These are phyloP conservation scores for Diogma glabrata DNA, from an alignment of 2,888 invertebrate genomes.

Conservation along the genomic window DNA sequence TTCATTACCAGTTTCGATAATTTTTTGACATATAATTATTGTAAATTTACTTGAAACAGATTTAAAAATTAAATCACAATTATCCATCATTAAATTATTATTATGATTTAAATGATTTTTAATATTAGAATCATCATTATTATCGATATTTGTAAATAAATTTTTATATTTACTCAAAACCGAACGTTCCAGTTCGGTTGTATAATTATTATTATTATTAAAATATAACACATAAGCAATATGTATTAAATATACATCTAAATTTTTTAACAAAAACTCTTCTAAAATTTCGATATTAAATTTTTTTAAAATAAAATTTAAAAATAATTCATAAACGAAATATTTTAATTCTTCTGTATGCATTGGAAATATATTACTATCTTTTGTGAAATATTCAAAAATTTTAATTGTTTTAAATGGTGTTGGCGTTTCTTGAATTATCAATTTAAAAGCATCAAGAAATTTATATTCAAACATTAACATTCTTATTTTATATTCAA, in stretches of 20 bases:
- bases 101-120: too few relatives aligned
- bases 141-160: constrained; percentile 11
- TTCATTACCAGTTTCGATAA: constrained; percentile 10
- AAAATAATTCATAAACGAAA: constrained; percentile 34
- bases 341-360: constrained; percentile 34
- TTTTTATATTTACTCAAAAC: constrained; percentile 14
- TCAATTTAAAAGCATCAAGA: constrained; percentile 32
- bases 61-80: constrained; percentile 35
- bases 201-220: constrained; percentile 22
- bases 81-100: constrained; percentile 23
- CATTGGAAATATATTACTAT: constrained; percentile 35
- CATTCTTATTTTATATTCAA: constrained; percentile 29
- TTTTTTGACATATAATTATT: constrained; percentile 34
- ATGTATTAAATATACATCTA: constrained; percentile 35
- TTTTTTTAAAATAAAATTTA: constrained; percentile 31
- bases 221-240: constrained; percentile 35
- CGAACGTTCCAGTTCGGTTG: constrained; percentile 14
- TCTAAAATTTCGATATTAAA: constrained; percentile 33
- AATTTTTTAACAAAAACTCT: constrained; percentile 32
- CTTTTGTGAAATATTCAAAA: constrained; percentile 38
- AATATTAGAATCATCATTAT: constrained; percentile 3
- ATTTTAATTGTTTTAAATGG: constrained; percentile 31
- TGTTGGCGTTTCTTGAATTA: too few relatives aligned
- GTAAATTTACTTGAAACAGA: constrained; percentile 35
- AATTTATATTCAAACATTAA: constrained; percentile 36